phyloP scores from a whole-genome alignment of 2,797 vertebrate genomes.

The Halcyon smyrnensis region DNA sequence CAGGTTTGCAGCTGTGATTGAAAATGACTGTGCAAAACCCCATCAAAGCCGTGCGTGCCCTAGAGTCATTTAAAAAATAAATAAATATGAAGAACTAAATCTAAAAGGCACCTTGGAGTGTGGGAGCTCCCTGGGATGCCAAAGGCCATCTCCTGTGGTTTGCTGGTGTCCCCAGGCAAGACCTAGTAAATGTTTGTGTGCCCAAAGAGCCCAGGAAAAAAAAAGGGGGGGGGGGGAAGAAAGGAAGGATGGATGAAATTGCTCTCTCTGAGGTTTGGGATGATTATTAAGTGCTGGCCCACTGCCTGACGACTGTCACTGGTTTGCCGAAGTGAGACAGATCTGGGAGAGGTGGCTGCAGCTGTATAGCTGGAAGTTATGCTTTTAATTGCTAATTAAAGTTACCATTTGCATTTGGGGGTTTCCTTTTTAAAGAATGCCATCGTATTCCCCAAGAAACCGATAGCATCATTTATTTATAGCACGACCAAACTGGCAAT shows the following conservation, averaged over 20 bases:
- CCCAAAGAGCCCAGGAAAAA: neutral
- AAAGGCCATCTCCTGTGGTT: neutral
- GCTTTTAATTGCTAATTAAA: slow-evolving; percentile 50
- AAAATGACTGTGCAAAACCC: slow-evolving; percentile 50
- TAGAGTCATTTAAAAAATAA: neutral
- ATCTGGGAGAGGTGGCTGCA: slow-evolving; percentile 16
- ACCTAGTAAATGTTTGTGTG: neutral
- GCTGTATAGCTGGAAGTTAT: neutral
- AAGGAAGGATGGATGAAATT: neutral
- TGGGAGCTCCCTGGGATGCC: neutral
- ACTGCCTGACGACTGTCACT: neutral
- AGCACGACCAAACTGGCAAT: neutral
- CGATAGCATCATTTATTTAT: neutral
- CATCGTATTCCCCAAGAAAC: neutral
- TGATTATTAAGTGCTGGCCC: slow-evolving; percentile 19
- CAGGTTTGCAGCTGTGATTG: slow-evolving; percentile 26
- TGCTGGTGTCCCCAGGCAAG: neutral
- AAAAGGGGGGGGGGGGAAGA: neutral
- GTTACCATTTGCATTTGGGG: slow-evolving; percentile 11
- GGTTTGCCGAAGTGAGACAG: neutral
- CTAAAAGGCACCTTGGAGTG: slow-evolving; percentile 7
- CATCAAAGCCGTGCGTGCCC: neutral
- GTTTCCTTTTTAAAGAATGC: neutral
- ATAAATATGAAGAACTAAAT: neutral
- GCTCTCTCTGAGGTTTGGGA: neutral